Evolutionary conservation across 2,888 invertebrate species (phyloP).

Genomic region (Metallyticus violacea): DNA sequence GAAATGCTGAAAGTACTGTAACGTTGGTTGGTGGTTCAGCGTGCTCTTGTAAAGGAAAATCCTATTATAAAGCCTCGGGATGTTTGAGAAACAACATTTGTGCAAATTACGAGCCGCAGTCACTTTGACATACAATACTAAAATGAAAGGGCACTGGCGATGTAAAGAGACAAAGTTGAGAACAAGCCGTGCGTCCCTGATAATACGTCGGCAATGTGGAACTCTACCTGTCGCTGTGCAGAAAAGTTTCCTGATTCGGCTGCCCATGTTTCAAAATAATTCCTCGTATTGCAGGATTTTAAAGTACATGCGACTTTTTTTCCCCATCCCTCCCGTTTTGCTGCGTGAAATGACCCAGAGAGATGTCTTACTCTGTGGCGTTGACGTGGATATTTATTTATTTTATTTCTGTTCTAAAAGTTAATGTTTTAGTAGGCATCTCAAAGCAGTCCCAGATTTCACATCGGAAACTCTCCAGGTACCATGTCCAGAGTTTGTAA

Average conservation of each 20-base stretch:
- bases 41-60: neutral
- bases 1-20: neutral
- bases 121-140: neutral
- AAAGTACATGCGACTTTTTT: neutral
- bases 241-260: neutral
- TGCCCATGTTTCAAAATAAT: neutral
- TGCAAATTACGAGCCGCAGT: neutral
- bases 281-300: neutral
- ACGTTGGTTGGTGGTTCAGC: no score
- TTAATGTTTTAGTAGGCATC: no score
- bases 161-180: neutral
- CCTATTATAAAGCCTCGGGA: neutral
- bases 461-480: no score
- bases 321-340: neutral
- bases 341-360: neutral
- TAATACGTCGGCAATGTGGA: neutral
- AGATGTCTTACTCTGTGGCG: neutral
- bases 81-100: neutral
- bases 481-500: no score
- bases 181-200: neutral
- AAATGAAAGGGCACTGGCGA: neutral
- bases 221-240: neutral
- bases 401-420: neutral
- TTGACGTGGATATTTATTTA: neutral
- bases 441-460: no score